phyloP scores from a whole-genome alignment of 2,113 vertebrate genomes.

The Mohoua ochrocephala region DNA sequence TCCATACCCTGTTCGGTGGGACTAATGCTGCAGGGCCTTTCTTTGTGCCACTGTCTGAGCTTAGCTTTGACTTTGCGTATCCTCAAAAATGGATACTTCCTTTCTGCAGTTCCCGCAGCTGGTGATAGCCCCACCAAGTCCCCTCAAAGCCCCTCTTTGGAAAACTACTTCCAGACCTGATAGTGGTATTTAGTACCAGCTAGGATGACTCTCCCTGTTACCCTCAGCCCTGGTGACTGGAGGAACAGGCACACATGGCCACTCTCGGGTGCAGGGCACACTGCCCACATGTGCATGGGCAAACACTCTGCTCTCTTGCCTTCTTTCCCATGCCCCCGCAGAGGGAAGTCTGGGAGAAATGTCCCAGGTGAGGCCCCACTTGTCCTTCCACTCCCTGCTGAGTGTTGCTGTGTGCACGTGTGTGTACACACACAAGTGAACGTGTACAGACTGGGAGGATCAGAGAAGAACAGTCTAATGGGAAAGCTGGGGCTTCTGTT shows the following conservation, averaged over 20 bases:
- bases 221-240: not conserved
- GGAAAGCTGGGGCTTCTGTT: not conserved
- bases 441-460: not conserved
- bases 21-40: not conserved
- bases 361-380: not conserved
- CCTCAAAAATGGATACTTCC: not conserved
- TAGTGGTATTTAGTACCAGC: not conserved
- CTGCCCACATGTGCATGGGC: fast-evolving
- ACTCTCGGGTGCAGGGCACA: fast-evolving
- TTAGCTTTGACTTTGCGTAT: not conserved
- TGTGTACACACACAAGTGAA: not conserved
- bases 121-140: not conserved
- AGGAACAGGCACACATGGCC: not conserved
- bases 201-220: not conserved
- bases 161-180: not conserved
- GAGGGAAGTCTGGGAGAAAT: not conserved
- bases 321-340: not conserved
- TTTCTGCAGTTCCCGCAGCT: not conserved
- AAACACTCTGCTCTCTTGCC: not conserved
- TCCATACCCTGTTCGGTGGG: not conserved
- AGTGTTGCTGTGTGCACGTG: not conserved
- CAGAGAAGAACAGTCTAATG: not conserved
- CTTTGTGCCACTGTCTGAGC: not conserved
- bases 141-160: not conserved
- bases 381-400: not conserved